Evolutionary conservation across 2,888 invertebrate genomes (phyloP), one percentile per base, ranked within the genome.

Genomic region (Cosmia pyralina): DNA sequence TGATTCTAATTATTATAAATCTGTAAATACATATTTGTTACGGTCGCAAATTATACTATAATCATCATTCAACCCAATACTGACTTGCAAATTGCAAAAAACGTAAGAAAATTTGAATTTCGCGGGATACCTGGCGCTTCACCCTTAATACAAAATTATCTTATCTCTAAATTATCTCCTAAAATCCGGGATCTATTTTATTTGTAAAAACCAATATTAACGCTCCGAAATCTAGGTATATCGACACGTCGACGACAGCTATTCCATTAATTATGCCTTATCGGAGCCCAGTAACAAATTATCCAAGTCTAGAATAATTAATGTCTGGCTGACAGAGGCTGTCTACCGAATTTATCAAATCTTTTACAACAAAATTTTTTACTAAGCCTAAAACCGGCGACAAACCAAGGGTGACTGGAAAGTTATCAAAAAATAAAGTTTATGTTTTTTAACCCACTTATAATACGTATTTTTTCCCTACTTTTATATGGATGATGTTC

Each of bases 221-320:
- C 15, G 41, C 15, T 55, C 0, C 13, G 8, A 50, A 55, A 55
- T 52, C 19, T 34, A 55, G 48, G 65, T 19, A 19, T n/a, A 60
- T 50, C 59, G 1, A n/a, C 4, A 13, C 15, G 19, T 41, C 38
- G 22, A 63, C 41, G 57, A 58, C 52, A 71, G 77, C 4, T 60
- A 22, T 60, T 60, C 53, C 4, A 77, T 77, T 70, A 77, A 77
- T 76, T 44, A 76, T 53, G n/a, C n/a, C 41, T 48, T 69, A 55
- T 59, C 58, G 2, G 19, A 41, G 17, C 19, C 6, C 8, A 22
- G 19, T 60, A 70, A 70, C 34, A 50, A 65, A 66, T 57, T 57
- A 62, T 57, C 15, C 38, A 22, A 50, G 19, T 66, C 38, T 34
- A 58, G 17, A 19, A 58, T 64, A 52, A 65, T 62, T 60, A 17